Evolutionary conservation across 2,888 invertebrate genomes (phyloP).

Genomic region (Trichacis sp.): DNA sequence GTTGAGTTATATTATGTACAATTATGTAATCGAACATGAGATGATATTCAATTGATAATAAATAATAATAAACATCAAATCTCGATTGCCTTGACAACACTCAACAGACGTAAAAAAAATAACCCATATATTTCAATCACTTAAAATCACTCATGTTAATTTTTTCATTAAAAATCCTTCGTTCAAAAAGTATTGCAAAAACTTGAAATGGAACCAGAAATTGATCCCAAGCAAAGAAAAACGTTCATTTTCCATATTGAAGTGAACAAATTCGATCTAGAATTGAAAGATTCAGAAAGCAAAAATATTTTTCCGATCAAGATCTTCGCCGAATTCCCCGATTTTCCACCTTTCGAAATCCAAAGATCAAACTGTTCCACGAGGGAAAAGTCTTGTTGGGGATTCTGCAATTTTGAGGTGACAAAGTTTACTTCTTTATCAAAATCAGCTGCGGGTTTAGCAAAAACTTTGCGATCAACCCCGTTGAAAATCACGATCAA

Average conservation of each 20-base stretch:
- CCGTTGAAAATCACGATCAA: constrained; percentile 40
- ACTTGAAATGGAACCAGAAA: too few relatives aligned
- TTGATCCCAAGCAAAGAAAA: constrained; percentile 24
- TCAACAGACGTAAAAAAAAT: too few relatives aligned
- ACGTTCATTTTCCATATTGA: constrained; percentile 49
- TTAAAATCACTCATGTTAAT: too few relatives aligned
- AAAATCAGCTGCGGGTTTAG: constrained; percentile 37
- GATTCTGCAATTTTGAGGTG: constrained; percentile 13
- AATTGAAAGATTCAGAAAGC: constrained; percentile 18
- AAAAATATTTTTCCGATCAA: constrained; percentile 27
- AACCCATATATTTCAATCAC: too few relatives aligned
- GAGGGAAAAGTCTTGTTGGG: not conserved
- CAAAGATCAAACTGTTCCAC: constrained; percentile 14
- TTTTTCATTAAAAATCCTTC: too few relatives aligned
- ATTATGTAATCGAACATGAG: too few relatives aligned
- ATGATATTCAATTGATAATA: too few relatives aligned
- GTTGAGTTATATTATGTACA: too few relatives aligned
- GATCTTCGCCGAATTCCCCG: constrained; percentile 45
- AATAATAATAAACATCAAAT: not conserved
- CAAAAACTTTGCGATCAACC: constrained; percentile 35
- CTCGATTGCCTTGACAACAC: constrained; percentile 9
- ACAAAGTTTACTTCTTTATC: constrained; percentile 45
- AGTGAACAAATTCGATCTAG: constrained; percentile 39
- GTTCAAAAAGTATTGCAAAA: not conserved
- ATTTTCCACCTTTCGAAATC: constrained; percentile 48